Evolutionary conservation across 2,797 vertebrate genomes (phyloP).

Genomic region (Potorous gilbertii): DNA sequence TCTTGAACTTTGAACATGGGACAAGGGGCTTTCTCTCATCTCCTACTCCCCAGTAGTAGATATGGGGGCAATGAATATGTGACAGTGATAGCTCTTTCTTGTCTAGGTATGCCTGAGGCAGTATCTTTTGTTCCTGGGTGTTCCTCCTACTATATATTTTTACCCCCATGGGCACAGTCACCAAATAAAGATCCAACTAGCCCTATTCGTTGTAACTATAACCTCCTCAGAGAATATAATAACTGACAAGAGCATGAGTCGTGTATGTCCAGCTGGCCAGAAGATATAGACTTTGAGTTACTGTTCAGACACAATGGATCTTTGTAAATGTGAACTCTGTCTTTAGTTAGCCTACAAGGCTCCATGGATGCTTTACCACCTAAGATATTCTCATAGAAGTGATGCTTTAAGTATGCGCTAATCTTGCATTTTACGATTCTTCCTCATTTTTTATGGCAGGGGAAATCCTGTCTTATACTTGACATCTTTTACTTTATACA

Average conservation of each 20-base stretch:
- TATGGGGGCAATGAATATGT: not conserved
- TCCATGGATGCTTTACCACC: not conserved
- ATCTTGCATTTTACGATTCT: not conserved
- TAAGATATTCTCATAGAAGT: not conserved
- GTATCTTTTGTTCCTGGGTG: not conserved
- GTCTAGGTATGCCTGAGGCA: not conserved
- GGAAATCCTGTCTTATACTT: not conserved
- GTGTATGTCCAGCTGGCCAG: not conserved
- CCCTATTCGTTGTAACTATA: not conserved
- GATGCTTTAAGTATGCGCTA: not conserved
- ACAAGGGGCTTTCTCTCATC: not conserved
- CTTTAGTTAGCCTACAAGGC: not conserved
- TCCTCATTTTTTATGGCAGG: no score
- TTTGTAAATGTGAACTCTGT: not conserved
- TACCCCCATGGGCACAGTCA: not conserved
- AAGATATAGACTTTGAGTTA: not conserved
- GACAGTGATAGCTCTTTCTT: not conserved
- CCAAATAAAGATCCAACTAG: not conserved
- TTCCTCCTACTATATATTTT: not conserved
- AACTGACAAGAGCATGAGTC: not conserved
- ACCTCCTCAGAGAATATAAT: not conserved
- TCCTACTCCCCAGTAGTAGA: not conserved
- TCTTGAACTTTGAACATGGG: not conserved
- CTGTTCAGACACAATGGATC: not conserved
- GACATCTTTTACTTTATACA: not conserved